Conservation (phyloP, 2,113 vertebrate genomes). For the Daphoenositta chrysoptera region DNA sequence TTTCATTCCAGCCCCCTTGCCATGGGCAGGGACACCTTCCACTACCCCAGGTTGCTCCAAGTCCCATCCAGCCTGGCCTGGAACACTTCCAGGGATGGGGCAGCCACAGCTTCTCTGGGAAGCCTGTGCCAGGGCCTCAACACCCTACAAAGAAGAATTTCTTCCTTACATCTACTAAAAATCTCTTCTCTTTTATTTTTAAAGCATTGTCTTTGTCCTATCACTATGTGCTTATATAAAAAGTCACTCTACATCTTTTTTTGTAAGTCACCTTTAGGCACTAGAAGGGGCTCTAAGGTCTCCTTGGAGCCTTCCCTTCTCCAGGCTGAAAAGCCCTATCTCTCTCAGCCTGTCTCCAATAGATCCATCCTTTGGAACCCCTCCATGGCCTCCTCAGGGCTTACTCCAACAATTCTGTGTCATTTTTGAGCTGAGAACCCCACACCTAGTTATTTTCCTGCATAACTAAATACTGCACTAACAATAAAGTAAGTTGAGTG, state of each 20-base stretch:
- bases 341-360: neutral
- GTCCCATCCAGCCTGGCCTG: rapidly evolving
- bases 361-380: neutral
- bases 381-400: rapidly evolving
- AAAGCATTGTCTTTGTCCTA: neutral
- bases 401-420: rapidly evolving
- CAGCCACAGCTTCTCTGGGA: neutral
- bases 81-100: neutral
- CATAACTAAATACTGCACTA: neutral
- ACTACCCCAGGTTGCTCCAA: neutral
- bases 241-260: neutral
- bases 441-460: neutral
- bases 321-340: neutral
- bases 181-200: neutral
- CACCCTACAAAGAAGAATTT: rapidly evolving
- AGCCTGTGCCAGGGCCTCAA: neutral
- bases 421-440: neutral
- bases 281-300: neutral
- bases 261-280: neutral
- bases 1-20: rapidly evolving
- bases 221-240: neutral
- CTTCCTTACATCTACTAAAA: neutral
- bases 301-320: neutral
- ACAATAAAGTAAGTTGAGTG: neutral
- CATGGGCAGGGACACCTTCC: neutral